Evolutionary conservation across 2,113 vertebrate genomes (phyloP).

Genomic region (Acanthochromis polyacanthus): DNA sequence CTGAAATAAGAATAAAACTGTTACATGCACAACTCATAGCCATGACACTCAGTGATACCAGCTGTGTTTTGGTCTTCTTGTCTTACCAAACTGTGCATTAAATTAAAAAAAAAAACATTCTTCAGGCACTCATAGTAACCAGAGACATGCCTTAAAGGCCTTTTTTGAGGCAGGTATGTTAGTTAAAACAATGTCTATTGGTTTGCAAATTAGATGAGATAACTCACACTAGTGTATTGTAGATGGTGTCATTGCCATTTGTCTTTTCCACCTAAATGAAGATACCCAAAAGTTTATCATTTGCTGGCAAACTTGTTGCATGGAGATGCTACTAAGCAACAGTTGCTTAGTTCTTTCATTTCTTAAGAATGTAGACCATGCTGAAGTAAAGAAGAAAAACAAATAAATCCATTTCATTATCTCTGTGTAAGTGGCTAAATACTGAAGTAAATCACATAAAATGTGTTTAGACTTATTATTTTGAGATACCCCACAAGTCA

Average conservation of each 20-base stretch:
- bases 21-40: no score
- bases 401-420: background rate
- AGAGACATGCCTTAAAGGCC: background rate
- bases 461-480: no score
- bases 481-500: no score
- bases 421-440: no score
- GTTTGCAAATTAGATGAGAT: background rate
- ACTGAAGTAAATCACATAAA: no score
- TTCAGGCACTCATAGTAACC: background rate
- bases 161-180: background rate
- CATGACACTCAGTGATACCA: no score
- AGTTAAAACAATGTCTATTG: background rate
- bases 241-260: background rate
- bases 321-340: no score
- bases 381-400: background rate
- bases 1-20: no score
- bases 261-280: slow-evolving; percentile 6
- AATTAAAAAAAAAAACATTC: no score
- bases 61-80: no score
- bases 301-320: slow-evolving; percentile 23
- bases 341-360: background rate
- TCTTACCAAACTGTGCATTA: no score
- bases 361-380: background rate
- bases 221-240: slow-evolving; percentile 8
- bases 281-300: background rate